Base-by-base conservation (phyloP, 2,888 invertebrate genomes). In the Spatulosminthurus flaviceps region DNA sequence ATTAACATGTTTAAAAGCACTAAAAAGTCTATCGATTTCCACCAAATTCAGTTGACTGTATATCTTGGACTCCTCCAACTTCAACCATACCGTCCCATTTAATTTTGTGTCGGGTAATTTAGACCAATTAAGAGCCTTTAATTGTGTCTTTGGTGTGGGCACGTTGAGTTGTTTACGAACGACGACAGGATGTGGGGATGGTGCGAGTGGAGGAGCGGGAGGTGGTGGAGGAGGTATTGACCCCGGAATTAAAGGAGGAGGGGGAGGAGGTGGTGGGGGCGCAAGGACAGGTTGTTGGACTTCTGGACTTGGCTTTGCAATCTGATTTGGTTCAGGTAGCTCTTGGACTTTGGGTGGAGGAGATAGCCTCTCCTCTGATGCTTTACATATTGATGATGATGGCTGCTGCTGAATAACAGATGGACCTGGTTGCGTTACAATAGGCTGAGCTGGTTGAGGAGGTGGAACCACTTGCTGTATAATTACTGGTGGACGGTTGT, bases 41-140 rank as follows among this genome's bases (percentile, higher is more conserved):
- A 94, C 93, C 81, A 98, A 89, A 87, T 97, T 97, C 91, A 98
- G 94, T 0, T 93, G 92, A 83, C 93, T 93, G 88, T 97, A 98
- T 83, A 97, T 89, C 87, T 95, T 95, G 0, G 94, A 92, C 86
- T 98, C 98, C 86, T 97, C 97, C 75, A 98, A 87, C 86, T 96
- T 95, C 84, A 93, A 94, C 97, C 98, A 98, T 81, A 98, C 93
- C 0, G 98, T 98, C 13, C 97, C 97, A 84, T 93, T 92, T 0
- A 98, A 90, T 87, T 96, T 96, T 61, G 93, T 91, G 85, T 97
- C 96, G 0, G 97, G 95, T 81, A 97, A 90, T 87, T 96, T 97
- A 75, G 95, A 94, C 98, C 98, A 98, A 89, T 98, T 98, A 89
- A 98, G 96, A 77, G 96, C 96, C 88, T 98, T 98, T 77, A 98